phyloP scores from a whole-genome alignment of 2,888 invertebrate species.

The Dasypolia templi region DNA sequence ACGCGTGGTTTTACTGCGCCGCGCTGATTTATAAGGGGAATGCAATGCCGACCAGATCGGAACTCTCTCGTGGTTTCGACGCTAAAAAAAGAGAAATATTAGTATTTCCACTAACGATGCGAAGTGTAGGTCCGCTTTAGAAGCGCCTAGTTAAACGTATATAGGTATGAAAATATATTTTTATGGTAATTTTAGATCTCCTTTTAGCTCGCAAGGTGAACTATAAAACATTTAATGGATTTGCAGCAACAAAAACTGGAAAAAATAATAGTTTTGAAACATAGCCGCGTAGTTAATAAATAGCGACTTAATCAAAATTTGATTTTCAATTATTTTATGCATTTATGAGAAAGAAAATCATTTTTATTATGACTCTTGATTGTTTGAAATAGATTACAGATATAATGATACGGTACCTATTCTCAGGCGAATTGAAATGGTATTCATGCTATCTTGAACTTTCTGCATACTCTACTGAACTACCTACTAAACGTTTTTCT shows the following conservation, averaged over 20 bases:
- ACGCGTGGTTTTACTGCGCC: conserved; percentile 60
- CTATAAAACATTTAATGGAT: conserved; percentile 52
- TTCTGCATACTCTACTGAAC: conserved; percentile 30
- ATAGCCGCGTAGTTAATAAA: conserved; percentile 25
- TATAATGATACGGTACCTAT: conserved; percentile 4
- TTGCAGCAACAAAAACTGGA: conserved; percentile 11
- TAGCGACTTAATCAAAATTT: background rate
- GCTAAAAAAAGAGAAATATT: conserved; percentile 59
- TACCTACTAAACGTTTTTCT: conserved; percentile 7
- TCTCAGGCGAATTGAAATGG: conserved; percentile 6
- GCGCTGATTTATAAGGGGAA: conserved; percentile 66
- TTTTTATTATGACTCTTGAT: conserved; percentile 1
- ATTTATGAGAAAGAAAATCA: background rate
- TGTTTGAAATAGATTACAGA: conserved; percentile 11
- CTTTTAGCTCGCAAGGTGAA: conserved; percentile 18
- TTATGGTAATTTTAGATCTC: conserved; percentile 42
- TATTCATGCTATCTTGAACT: background rate
- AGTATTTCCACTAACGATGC: conserved; percentile 59
- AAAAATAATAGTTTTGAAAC: conserved; percentile 30
- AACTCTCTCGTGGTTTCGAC: conserved; percentile 46
- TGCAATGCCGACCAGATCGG: conserved; percentile 27
- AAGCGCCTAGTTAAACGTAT: conserved; percentile 29
- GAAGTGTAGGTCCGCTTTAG: conserved; percentile 41
- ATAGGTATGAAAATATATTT: conserved; percentile 39
- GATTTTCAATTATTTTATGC: conserved; percentile 19